Evolutionary conservation across 2,888 invertebrate genomes (phyloP), one percentile per base, ranked within the genome.

Genomic region (Agrotis exclamationis): DNA sequence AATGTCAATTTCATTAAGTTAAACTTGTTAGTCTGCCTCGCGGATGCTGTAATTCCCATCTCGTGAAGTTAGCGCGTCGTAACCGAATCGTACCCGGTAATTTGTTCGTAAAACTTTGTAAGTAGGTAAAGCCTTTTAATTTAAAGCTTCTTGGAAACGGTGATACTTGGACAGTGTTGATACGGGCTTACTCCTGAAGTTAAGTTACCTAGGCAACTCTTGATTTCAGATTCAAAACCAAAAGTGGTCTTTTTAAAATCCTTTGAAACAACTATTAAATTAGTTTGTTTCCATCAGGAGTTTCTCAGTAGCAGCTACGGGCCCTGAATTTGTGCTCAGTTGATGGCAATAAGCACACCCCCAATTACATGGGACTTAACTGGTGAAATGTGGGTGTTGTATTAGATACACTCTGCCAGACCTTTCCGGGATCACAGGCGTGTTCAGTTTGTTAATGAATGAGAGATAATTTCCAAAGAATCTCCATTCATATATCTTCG

Each of bases 41-140:
- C 24, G 39, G 48, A 45, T 60, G 24, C 59, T 66, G 47, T 80
- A 71, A 71, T 64, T 67, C 68, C 44, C 56, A 54, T 79, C 64
- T 78, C 59, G 56, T 48, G 33, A 75, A 79, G 59, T 70, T 59
- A 56, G 54, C 70, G 51, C 50, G 39, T 72, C 62, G 67, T 80
- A 57, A 62, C 51, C 33, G 20, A 48, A 51, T 63, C 69, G 18
- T 63, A 57, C 1, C 20, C 44, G 24, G 56, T 57, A 65, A 76
- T 76, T 71, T 72, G 57, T 22, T 57, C 57, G 48, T 76, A 53
- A 64, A 63, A 75, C 47, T 66, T 53, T 64, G 7, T 47, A 76
- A 71, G 47, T 28, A 33, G 53, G n/a, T 33, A 62, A 64, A 62
- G 13, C 50, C 28, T 71, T 58, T 76, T 22, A 76, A 67, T 58